Base-by-base conservation (phyloP, 2,888 invertebrate species). In the Stenolophus ochropezus region DNA sequence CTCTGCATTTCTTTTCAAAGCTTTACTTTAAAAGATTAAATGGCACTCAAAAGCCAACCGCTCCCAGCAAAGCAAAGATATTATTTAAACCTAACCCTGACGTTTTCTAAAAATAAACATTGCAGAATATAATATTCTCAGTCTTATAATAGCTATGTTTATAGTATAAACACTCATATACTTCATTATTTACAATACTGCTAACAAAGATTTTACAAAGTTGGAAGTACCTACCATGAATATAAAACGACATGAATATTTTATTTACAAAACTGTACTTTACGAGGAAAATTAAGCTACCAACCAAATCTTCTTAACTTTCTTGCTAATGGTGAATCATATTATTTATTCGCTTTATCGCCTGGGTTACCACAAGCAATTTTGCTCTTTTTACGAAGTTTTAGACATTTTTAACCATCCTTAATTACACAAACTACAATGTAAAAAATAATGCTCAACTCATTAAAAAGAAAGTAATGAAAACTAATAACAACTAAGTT, bases 241-340 rank as follows among this genome's bases (percentile, higher is more conserved):
- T 61, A 61, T 25, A 23, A 71, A 71, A 71, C 11, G 71, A 71
- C 47, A 71, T 42, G 42, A 71, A 42, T 71, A 71, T 42, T 71
- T 71, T 71, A 71, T 71, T 71, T 71, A 18, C 18, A 20, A 42
- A 71, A 42, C 16, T 71, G 33, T 71, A 61, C n/a, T 61, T 25
- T 61, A 61, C 61, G 4, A 23, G 61, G 8, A 61, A 27, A 23
- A 61, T 25, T 27, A 14, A 61, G 61, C 4, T 61, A 61, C 4
- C 23, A 61, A 27, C 25, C 61, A 25, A 25, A 61, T 61, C 1
- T 61, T 61, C 61, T 27, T 61, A 61, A 61, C 61, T 61, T 25
- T 61, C 56, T 14, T 25, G 23, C 25, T 14, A 25, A 21, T 61
- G 20, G 20, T 61, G 2, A 61, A 61, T 21, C 4, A 23, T 61